Evolutionary conservation across 1,140 invertebrate species (phyloP).

Genomic region (Chrysomallon squamiferum): DNA sequence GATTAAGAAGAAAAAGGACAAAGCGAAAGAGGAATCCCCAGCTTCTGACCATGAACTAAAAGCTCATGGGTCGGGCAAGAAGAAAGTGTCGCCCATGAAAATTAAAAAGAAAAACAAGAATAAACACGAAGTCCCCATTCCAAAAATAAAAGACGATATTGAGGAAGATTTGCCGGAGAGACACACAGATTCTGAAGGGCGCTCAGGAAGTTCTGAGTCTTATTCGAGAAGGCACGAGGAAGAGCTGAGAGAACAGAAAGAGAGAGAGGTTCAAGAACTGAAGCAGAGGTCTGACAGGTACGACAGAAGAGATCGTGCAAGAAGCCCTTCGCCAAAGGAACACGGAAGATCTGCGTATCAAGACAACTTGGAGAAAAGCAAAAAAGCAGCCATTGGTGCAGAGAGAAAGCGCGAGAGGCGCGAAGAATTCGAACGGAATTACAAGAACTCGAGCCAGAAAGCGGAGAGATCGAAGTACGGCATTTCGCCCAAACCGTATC

Average conservation of each 20-base stretch:
- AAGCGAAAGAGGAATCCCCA: not conserved
- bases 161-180: constrained; percentile 2
- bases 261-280: no score
- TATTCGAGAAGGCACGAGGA: no score
- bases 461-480: no score
- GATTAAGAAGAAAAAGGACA: not conserved
- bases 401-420: not conserved
- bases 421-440: not conserved
- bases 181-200: not conserved
- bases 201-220: no score
- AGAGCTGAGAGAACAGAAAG: no score
- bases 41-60: no score
- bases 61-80: not conserved
- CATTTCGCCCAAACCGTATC: no score
- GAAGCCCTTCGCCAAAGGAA: no score
- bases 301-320: no score
- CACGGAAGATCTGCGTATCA: no score
- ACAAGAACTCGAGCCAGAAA: no score
- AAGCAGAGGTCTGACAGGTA: no score
- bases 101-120: constrained; percentile 1
- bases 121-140: not conserved
- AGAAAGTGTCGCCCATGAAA: not conserved
- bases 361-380: not conserved
- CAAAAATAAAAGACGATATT: not conserved
- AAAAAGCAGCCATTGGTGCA: not conserved